Conservation (phyloP, 2,113 vertebrate genomes). For the Geothlypis trichas region DNA sequence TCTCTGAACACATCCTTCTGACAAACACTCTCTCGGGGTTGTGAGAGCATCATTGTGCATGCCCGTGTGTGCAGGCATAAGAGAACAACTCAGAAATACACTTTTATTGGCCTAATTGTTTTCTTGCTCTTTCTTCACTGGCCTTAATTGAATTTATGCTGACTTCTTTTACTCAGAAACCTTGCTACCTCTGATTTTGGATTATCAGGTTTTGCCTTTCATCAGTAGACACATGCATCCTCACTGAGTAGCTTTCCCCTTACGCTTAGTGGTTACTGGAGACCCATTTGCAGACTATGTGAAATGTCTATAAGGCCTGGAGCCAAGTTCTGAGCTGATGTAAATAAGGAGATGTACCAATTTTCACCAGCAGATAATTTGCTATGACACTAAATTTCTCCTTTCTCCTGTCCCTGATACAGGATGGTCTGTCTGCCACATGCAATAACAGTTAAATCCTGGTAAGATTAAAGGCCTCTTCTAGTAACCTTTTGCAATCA, state of each 20-base stretch:
- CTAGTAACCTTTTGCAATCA: conserved; percentile 13
- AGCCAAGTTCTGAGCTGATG: neutral
- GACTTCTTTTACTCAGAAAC: neutral
- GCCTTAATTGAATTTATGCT: neutral
- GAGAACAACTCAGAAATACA: neutral
- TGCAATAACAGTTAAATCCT: neutral
- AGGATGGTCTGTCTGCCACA: neutral
- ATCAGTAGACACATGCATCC: rapidly evolving
- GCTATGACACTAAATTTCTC: neutral
- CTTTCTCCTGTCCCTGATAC: neutral
- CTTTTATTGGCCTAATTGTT: neutral
- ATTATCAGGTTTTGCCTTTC: neutral
- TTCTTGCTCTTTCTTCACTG: neutral
- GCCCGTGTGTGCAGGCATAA: neutral
- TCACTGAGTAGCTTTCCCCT: neutral
- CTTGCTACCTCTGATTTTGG: neutral
- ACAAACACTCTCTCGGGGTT: neutral
- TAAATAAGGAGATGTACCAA: neutral
- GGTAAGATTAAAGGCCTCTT: neutral
- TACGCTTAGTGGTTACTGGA: neutral
- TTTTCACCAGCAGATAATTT: neutral
- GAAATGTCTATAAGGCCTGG: neutral
- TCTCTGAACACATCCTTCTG: neutral
- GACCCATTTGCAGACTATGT: neutral
- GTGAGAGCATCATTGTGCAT: too few relatives aligned